Percentiles rank a stretch among this genome's conserved stretches.
Conservation (phyloP, 2,797 vertebrate genomes). For the Rhadinocentrus ornatus region DNA sequence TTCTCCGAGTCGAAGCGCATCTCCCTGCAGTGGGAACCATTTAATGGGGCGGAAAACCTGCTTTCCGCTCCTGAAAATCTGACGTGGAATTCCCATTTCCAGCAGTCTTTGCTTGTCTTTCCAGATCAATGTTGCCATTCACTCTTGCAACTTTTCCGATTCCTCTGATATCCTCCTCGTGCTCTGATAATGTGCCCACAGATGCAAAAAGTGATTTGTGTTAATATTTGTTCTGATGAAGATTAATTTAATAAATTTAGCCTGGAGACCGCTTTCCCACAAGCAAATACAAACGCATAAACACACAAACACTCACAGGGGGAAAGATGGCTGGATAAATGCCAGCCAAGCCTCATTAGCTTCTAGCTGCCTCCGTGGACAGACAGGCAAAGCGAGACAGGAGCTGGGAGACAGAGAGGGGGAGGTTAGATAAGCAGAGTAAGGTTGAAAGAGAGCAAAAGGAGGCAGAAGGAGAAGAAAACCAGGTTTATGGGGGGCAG, state of each 20-base stretch:
- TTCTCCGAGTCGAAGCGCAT: slow-evolving; percentile 69
- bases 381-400: slow-evolving; percentile 71
- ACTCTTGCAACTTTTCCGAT: slow-evolving; percentile 8
- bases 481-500: slow-evolving; percentile 54
- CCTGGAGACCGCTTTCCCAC: slow-evolving; percentile 31
- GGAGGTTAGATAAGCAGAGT: slow-evolving; percentile 75
- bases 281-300: background rate
- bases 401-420: slow-evolving; percentile 33
- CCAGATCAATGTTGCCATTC: slow-evolving; percentile 30
- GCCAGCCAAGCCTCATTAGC: slow-evolving; percentile 83
- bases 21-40: slow-evolving; percentile 66
- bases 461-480: slow-evolving; percentile 66
- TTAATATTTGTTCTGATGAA: slow-evolving; percentile 48
- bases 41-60: slow-evolving; percentile 76
- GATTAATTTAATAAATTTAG: slow-evolving; percentile 49
- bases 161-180: slow-evolving; percentile 6
- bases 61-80: slow-evolving; percentile 64
- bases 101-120: slow-evolving; percentile 47
- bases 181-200: slow-evolving; percentile 6
- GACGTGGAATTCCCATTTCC: slow-evolving; percentile 65
- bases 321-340: slow-evolving; percentile 77
- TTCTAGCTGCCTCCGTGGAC: slow-evolving; percentile 77
- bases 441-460: slow-evolving; percentile 69
- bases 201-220: slow-evolving; percentile 16
- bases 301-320: slow-evolving; percentile 34